A percentile compares a stretch with the other conserved stretches of the same genome.
Conservation (phyloP, 2,797 vertebrate species). For the Arctocebus calabarensis region DNA sequence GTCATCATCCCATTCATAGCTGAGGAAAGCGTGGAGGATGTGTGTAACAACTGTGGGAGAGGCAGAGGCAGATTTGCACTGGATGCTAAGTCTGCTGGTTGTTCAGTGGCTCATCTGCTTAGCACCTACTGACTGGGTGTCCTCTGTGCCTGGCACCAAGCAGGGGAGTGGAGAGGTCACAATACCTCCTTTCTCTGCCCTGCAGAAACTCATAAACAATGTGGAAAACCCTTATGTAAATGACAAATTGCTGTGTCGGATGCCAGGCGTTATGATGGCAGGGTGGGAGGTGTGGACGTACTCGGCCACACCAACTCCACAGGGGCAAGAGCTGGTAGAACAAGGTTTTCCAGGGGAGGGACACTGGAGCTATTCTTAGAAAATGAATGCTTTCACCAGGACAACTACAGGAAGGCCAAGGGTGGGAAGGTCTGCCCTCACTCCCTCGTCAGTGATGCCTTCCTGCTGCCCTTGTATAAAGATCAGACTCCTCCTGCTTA, state of each 20-base stretch:
- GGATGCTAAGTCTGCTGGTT: not conserved
- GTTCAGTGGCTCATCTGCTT: not conserved
- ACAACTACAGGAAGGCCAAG: not conserved
- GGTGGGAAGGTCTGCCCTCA: accelerated
- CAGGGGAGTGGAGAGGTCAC: not conserved
- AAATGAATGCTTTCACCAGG: not conserved
- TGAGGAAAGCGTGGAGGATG: not conserved
- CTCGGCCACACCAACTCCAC: no score
- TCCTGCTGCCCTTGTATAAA: not conserved
- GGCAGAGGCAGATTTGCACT: not conserved
- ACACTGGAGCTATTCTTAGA: not conserved
- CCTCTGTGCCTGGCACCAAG: no score
- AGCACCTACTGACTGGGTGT: not conserved
- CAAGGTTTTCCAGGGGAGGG: not conserved
- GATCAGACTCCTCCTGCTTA: not conserved
- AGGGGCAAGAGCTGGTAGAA: no score
- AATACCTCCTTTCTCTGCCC: not conserved
- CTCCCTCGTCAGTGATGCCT: not conserved
- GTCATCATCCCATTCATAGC: not conserved
- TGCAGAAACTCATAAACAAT: not conserved
- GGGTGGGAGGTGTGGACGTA: not conserved
- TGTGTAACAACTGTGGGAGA: not conserved
- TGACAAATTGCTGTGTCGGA: no score
- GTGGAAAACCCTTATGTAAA: not conserved
- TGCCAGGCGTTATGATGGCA: accelerated